Evolutionary conservation across 2,113 vertebrate species (phyloP), one percentile per base, ranked within the genome.

Genomic region (Nothoprocta perdicaria): DNA sequence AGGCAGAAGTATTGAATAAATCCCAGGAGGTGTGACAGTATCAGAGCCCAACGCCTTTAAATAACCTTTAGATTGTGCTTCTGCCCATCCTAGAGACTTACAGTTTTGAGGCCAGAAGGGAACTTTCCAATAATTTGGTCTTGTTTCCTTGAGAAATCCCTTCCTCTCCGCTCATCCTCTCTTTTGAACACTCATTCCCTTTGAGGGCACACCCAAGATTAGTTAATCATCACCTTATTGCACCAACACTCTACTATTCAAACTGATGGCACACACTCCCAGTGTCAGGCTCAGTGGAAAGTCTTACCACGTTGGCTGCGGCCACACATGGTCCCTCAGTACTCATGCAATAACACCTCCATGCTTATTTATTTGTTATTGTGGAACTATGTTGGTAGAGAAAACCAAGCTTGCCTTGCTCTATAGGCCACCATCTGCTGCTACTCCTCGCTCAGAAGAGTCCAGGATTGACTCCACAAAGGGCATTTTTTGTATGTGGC

Each of bases 231-330:
- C 45, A 14, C 63, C 68, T 79, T 4, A 1, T 15, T 83, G 86
- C 81, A 27, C 35, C 31, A 33, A 65, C 33, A 43, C 78, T 57
- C 90, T 33, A 16, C 88, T 74, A 27, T 89, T 74, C 80, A 84
- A 67, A 58, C 6, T 89, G 93, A 81, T 67, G 82, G 55, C 84
- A 38, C 72, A 14, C 41, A 0, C 13, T 13, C 18, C 61, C 57
- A 19, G 0, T 6, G 26, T 71, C 43, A n/a, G 65, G 40, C 75
- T 83, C 86, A 75, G 8, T 91, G 94, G 94, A 95, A 95, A 95
- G 8, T 92, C 85, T 96, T 91, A 87, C 68, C 2, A 0, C 57
- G 88, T 52, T 73, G 69, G 10, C 58, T 24, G 2, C 2, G 26
- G 57, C 86, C 84, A 94, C 62, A 81, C 93, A 92, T 3, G 0